These are phyloP conservation scores for Martes martes DNA, from an alignment of 2,113 vertebrate species.

Conservation along the genomic window DNA sequence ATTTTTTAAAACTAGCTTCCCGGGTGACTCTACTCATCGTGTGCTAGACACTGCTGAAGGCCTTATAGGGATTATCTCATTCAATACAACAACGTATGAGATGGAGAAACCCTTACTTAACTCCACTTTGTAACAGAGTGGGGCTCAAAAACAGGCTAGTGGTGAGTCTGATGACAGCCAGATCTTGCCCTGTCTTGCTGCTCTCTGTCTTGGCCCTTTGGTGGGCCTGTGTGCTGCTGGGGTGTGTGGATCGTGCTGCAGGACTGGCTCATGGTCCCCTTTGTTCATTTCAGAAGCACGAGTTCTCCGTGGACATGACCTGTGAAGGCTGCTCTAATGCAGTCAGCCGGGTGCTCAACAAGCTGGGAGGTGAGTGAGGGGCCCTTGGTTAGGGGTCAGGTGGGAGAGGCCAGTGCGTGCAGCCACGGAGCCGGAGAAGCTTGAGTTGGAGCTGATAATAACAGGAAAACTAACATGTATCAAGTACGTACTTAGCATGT, in stretches of 20 bases:
- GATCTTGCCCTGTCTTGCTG: not conserved
- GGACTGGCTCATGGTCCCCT: accelerated
- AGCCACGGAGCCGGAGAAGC: not conserved
- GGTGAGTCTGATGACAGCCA: not conserved
- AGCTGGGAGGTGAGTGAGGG: conserved; percentile 86
- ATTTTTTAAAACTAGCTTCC: not conserved
- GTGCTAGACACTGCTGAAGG: not conserved
- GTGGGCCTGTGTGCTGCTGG: not conserved
- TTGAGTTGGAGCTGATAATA: not conserved
- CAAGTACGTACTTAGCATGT: not conserved
- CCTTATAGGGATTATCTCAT: not conserved
- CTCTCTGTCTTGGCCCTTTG: not conserved
- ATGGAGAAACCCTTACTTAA: not conserved
- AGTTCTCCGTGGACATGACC: conserved; percentile 97
- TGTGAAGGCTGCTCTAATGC: conserved; percentile 95
- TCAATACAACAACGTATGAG: not conserved
- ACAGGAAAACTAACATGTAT: not conserved
- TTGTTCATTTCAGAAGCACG: conserved; percentile 89
- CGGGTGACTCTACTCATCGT: not conserved
- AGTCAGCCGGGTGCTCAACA: conserved; percentile 90
- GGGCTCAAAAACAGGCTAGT: not conserved
- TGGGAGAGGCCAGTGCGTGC: not conserved
- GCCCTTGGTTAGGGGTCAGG: not conserved
- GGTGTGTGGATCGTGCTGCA: not conserved
- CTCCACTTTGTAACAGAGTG: not conserved